Percentiles rank a stretch among this genome's conserved stretches.
These are phyloP conservation scores for Apotomis betuletana DNA, from an alignment of 2,888 invertebrate species.

Conservation along the genomic window DNA sequence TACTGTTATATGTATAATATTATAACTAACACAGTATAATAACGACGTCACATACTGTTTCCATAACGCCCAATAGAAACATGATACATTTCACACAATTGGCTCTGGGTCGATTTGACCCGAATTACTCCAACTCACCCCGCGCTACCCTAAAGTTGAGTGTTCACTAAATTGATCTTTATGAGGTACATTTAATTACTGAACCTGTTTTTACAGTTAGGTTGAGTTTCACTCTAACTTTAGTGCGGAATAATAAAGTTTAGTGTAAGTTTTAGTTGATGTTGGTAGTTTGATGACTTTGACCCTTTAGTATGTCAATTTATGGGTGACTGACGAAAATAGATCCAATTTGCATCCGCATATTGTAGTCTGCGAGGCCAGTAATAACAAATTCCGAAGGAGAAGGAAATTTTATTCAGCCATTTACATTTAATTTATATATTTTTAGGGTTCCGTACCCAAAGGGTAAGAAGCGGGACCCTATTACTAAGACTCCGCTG, in stretches of 20 bases:
- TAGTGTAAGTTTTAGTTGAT: conserved; percentile 9
- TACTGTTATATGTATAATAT: too few species aligned
- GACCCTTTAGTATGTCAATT: neutral
- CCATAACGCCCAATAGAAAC: neutral
- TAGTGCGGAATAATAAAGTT: neutral
- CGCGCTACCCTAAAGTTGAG: conserved; percentile 8
- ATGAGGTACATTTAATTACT: conserved; percentile 14
- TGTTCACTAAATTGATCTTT: conserved; percentile 13
- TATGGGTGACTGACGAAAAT: too few species aligned
- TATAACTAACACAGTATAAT: neutral
- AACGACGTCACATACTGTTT: neutral
- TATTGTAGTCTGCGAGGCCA: too few species aligned
- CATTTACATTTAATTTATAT: too few species aligned
- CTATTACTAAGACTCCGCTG: too few species aligned
- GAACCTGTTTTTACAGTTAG: conserved; percentile 5
- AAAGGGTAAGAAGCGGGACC: too few species aligned
- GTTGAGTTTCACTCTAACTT: conserved; percentile 3
- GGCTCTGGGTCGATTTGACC: neutral
- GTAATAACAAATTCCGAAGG: too few species aligned
- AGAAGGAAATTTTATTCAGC: too few species aligned
- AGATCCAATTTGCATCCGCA: too few species aligned
- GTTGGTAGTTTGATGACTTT: conserved; percentile 10
- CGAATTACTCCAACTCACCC: conserved; percentile 1
- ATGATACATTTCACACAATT: conserved; percentile 7
- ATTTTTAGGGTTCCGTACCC: too few species aligned